Evolutionary conservation across 2,888 invertebrate species (phyloP).

Genomic region (Drepanosiphum platanoidis): DNA sequence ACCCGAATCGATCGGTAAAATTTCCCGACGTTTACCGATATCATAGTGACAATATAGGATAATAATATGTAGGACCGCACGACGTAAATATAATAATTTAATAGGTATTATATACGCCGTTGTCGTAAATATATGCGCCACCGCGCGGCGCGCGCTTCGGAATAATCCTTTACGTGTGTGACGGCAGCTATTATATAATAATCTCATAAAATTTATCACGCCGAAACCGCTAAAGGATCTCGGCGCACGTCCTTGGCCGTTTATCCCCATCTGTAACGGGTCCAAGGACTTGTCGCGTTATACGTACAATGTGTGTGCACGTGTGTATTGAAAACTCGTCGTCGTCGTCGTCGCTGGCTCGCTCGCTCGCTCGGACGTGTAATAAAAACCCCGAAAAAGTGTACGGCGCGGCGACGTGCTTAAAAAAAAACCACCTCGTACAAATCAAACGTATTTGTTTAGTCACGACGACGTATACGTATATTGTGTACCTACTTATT

Average conservation of each 20-base stretch:
- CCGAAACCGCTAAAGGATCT: background rate
- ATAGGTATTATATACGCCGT: too few relatives aligned
- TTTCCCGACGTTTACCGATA: too few relatives aligned
- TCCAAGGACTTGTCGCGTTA: constrained; percentile 38
- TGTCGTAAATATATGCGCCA: too few relatives aligned
- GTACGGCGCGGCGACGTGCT: background rate
- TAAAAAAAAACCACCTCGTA: constrained; percentile 32
- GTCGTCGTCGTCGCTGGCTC: too few relatives aligned
- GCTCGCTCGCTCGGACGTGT: background rate
- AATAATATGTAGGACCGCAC: too few relatives aligned
- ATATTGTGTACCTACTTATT: background rate
- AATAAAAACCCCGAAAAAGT: constrained; percentile 47
- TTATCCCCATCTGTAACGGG: background rate
- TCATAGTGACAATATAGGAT: too few relatives aligned
- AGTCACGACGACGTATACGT: background rate
- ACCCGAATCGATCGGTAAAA: too few relatives aligned
- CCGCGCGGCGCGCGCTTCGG: too few relatives aligned
- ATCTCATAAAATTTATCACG: constrained; percentile 9
- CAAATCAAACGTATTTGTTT: constrained; percentile 55
- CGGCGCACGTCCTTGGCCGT: constrained; percentile 37
- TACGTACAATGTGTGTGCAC: background rate
- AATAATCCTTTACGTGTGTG: background rate
- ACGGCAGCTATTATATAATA: background rate
- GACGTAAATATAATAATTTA: too few relatives aligned
- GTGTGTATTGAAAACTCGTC: background rate